A percentile compares a stretch with the other conserved stretches of the same genome.
Evolutionary conservation across 2,888 invertebrate species (phyloP).

Genomic region (Nymphalis polychloros): DNA sequence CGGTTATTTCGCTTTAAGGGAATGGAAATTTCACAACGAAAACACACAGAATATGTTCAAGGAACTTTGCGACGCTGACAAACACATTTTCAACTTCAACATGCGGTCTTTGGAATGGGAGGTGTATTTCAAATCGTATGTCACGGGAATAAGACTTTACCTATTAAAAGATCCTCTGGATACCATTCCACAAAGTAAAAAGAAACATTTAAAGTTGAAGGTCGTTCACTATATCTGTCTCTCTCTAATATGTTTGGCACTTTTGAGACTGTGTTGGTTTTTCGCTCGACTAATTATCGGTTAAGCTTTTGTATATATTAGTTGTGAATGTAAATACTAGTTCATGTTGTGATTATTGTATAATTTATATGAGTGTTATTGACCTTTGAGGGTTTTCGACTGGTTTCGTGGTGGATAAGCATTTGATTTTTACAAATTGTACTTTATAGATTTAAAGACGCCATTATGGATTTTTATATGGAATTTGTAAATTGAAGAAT

Average conservation of each 20-base stretch:
- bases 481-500: too few species aligned
- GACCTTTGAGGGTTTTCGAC: too few species aligned
- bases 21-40: slow-evolving; percentile 86
- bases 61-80: slow-evolving; percentile 81
- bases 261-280: slow-evolving; percentile 51
- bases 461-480: too few species aligned
- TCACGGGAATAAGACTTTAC: slow-evolving; percentile 86
- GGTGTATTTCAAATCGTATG: slow-evolving; percentile 85
- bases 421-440: too few species aligned
- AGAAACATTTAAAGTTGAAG: slow-evolving; percentile 59
- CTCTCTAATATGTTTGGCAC: slow-evolving; percentile 37
- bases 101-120: slow-evolving; percentile 85
- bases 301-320: not conserved
- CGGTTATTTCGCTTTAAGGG: slow-evolving; percentile 86
- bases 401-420: too few species aligned
- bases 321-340: not conserved
- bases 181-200: slow-evolving; percentile 82
- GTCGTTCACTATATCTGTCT: slow-evolving; percentile 49
- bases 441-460: too few species aligned
- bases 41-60: slow-evolving; percentile 80
- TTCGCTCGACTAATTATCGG: slow-evolving; percentile 3
- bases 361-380: not conserved
- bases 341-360: not conserved
- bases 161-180: slow-evolving; percentile 88
- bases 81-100: slow-evolving; percentile 84